phyloP scores from a whole-genome alignment of 2,888 invertebrate genomes.

The Autographa gamma region DNA sequence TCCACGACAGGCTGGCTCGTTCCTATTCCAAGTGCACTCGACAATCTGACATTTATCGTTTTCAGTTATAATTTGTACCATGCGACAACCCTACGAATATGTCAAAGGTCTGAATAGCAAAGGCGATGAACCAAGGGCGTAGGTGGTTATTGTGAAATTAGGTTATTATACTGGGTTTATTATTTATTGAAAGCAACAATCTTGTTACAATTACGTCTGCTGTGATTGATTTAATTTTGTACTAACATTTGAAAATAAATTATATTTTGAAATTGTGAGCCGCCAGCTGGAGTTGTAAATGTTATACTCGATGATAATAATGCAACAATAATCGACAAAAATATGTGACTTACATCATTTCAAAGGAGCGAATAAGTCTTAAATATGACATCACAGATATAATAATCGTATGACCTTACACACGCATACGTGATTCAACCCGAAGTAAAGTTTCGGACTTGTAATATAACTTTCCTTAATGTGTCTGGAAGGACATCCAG shows the following conservation, averaged over 20 bases:
- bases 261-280: background rate
- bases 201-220: slow-evolving; percentile 1
- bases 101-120: slow-evolving; percentile 6
- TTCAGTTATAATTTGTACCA: slow-evolving; percentile 5
- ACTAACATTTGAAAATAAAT: slow-evolving; percentile 1
- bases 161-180: slow-evolving; percentile 5
- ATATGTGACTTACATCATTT: slow-evolving; percentile 33
- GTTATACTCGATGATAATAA: slow-evolving; percentile 25
- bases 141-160: slow-evolving; percentile 5
- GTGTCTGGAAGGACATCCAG: slow-evolving; percentile 10
- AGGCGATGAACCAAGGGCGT: slow-evolving; percentile 6
- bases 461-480: slow-evolving; percentile 10
- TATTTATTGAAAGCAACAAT: slow-evolving; percentile 2
- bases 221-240: background rate
- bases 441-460: slow-evolving; percentile 20
- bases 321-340: slow-evolving; percentile 16
- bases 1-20: background rate
- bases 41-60: slow-evolving; percentile 5
- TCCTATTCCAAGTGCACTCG: background rate
- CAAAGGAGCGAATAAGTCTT: slow-evolving; percentile 27
- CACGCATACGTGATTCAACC: slow-evolving; percentile 31
- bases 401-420: slow-evolving; percentile 22
- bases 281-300: background rate
- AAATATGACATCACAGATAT: slow-evolving; percentile 46
- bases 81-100: slow-evolving; percentile 6